Evolutionary conservation across 2,797 vertebrate species (phyloP).

Genomic region (Gobionotothen gibberifrons): DNA sequence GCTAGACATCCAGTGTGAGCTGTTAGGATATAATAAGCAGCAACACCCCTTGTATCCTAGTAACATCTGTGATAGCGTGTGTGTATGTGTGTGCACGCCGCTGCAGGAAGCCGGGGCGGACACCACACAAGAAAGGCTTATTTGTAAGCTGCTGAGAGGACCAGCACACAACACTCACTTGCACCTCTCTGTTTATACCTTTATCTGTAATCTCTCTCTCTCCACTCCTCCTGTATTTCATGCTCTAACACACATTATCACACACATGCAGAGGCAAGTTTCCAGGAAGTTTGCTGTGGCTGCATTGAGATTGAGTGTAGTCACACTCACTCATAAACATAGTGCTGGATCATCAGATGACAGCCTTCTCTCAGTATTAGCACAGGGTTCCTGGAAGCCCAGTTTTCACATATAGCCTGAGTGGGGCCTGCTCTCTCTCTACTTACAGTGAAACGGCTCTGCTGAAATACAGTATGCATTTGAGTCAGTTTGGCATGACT

Average conservation of each 20-base stretch:
- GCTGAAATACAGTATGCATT: slow-evolving; percentile 44
- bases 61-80: slow-evolving; percentile 73
- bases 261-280: slow-evolving; percentile 56
- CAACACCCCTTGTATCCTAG: slow-evolving; percentile 80
- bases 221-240: slow-evolving; percentile 42
- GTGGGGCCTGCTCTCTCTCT: slow-evolving; percentile 25
- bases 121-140: slow-evolving; percentile 52
- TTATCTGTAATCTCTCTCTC: slow-evolving; percentile 58
- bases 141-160: slow-evolving; percentile 51
- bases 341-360: slow-evolving; percentile 72
- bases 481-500: slow-evolving; percentile 74
- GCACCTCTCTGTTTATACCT: slow-evolving; percentile 57
- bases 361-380: slow-evolving; percentile 65
- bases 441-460: slow-evolving; percentile 30
- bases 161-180: slow-evolving; percentile 39
- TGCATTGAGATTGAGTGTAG: slow-evolving; percentile 53
- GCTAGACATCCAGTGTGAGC: slow-evolving; percentile 65
- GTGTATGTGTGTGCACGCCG: slow-evolving; percentile 3
- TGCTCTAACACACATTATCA: slow-evolving; percentile 33
- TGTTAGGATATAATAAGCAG: slow-evolving; percentile 78
- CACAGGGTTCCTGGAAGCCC: slow-evolving; percentile 76
- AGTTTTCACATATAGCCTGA: slow-evolving; percentile 19
- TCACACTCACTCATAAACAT: slow-evolving; percentile 68
- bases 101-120: slow-evolving; percentile 58
- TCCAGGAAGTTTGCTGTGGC: slow-evolving; percentile 77